Evolutionary conservation across 2,797 vertebrate species (phyloP).

Genomic region (Yasuhikotakia modesta): DNA sequence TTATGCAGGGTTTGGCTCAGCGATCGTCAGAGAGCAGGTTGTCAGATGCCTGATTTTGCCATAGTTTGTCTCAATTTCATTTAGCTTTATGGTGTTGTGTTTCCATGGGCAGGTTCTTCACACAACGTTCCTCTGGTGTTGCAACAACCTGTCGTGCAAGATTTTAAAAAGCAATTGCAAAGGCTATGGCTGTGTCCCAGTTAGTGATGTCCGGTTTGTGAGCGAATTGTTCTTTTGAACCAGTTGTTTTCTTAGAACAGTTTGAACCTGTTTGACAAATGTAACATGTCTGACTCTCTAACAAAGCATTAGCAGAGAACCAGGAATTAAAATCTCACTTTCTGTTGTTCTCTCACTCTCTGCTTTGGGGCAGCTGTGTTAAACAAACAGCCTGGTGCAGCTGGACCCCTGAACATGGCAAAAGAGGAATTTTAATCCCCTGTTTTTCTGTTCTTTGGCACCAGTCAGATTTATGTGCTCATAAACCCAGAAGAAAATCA

Average conservation of each 20-base stretch:
- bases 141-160: not conserved
- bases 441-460: conserved; percentile 75
- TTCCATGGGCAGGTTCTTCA: conserved; percentile 4
- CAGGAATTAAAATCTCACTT: not conserved
- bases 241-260: not conserved
- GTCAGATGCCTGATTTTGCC: conserved; percentile 17
- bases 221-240: not conserved
- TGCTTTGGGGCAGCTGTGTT: conserved; percentile 74
- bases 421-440: conserved; percentile 83
- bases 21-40: not conserved
- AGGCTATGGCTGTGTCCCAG: not conserved
- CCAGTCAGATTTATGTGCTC: conserved; percentile 79
- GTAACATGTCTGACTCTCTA: too few relatives aligned
- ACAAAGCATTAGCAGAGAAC: too few relatives aligned
- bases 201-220: not conserved
- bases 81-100: conserved; percentile 7
- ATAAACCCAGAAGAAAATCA: conserved; percentile 72
- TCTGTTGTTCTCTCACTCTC: conserved; percentile 51
- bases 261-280: not conserved
- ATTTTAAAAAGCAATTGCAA: not conserved
- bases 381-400: conserved; percentile 79
- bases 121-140: not conserved
- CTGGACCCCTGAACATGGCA: conserved; percentile 78
- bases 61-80: conserved; percentile 21
- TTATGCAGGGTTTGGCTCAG: conserved; percentile 16